Base-by-base conservation (phyloP, 2,113 vertebrate species). In the Oophaga pumilio region DNA sequence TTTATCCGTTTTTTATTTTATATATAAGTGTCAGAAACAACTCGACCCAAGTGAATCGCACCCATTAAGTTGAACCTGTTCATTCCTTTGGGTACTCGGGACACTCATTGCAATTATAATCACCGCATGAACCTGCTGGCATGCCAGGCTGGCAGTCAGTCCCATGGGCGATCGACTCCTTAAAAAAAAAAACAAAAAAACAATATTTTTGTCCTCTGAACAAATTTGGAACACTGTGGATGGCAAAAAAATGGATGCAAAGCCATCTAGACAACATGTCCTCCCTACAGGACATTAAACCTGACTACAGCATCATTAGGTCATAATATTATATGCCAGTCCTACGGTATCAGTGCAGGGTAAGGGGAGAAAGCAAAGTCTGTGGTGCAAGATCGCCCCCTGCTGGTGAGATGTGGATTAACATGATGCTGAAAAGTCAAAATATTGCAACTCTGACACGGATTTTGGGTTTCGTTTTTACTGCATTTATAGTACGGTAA, bases 121-220 rank as follows among this genome's bases (percentile, higher is more conserved):
- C 1, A 8, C 20, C 26, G 9, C 49, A 22, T 24, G 13, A 22
- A 82, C 33, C 12, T 57, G 52, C 76, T 59, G 24, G n/a, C 53
- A 53, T 83, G 62, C 20, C 80, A 82, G 60, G 22, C 64, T 52
- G 52, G 8, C 60, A 8, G 62, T 26, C 22, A 17, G 22, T 68
- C 81, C 62, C 81, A 69, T 24, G 81, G 81, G 62, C 43, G 26
- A 15, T 49, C 4, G n/a, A 52, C 43, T 50, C 43, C 81, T 68
- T 68, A n/a, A 43, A 43, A 43, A 43, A 43, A 43, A 43, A 43
- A 33, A 43, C 3, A 43, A 83, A 83, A 59, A 83, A 83, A 69
- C 81, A 69, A 69, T 83, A 83, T 17, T 83, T 83, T 18, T 83
- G 81, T 83, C 49, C 81, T 69, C 60, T 22, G 52, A 82, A 62